Base-by-base conservation (phyloP, 2,797 vertebrate species). In the Pseudochromis fuscus region DNA sequence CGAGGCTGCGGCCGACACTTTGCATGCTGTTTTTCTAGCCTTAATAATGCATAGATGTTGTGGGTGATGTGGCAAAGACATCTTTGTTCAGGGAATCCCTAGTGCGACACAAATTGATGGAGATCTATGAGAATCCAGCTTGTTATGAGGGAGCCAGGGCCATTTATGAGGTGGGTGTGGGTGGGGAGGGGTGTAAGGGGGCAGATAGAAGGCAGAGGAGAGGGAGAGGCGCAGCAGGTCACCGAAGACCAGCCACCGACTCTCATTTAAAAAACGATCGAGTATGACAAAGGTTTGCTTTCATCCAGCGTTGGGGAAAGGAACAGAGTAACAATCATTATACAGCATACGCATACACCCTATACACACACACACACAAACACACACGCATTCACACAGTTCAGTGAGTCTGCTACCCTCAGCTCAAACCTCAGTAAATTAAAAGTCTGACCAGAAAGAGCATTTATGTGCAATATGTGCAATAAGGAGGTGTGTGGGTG, bases 21-120 rank as follows among this genome's bases (percentile, higher is more conserved):
- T 82, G 73, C 73, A 30, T 80, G 59, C 83, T 88, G 72, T 88
- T 91, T 90, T 91, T 89, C 86, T 72, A 75, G 83, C 79, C 89
- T 91, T 92, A 94, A 94, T 94, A 94, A 93, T 94, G 90, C 90
- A 93, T 88, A 82, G 87, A 91, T 90, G 88, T 87, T 81, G 77
- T 77, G 85, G 89, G 79, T 89, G 85, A 85, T 85, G 74, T 78
- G 84, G 86, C 79, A 77, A 87, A 81, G 85, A 83, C 74, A 84
- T 86, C 88, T 91, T 91, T 91, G 87, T 84, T 88, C 89, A 83
- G 87, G 90, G 85, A 89, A 83, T 92, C 92, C 92, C 92, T 88
- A 83, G 87, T 91, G 90, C 77, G 90, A 89, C 84, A 91, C 87
- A 92, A 92, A 92, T 90, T 91, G 90, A 90, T 90, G 83, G 90